Evolutionary conservation across 2,797 vertebrate species (phyloP), one percentile per base, ranked within the genome.

Genomic region (Hoplostethus mediterraneus): DNA sequence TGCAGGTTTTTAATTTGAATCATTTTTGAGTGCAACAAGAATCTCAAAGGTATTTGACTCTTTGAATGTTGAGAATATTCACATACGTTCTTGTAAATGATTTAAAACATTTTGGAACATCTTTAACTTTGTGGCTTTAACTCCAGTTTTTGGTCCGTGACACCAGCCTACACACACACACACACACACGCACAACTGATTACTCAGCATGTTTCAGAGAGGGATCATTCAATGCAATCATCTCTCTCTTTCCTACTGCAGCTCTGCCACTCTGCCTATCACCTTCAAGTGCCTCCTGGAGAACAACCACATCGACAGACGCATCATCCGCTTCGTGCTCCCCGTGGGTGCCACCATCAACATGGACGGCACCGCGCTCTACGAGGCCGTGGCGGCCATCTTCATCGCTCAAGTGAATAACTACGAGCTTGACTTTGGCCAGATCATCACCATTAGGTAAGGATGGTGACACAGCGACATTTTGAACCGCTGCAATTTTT

Each of bases 371-470:
- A 99, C 98, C 0, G 98, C 98, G 0, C 95, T 99, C 48, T 99
- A 99, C 0, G 98, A 99, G 91, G 98, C 97, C 0, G 97, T 99
- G 87, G 97, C 97, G 0, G 97, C 98, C 87, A 99, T 99, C 87
- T 99, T 99, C 77, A 99, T 99, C 0, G 98, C 98, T n/a, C 98
- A 99, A 89, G 98, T 99, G 60, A 99, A 99, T 91, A 99, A 98
- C 86, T 98, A 98, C 0, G 97, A 99, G 82, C 95, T 99, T 31
- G 97, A 99, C 90, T 98, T 99, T 0, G 98, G 98, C 13, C 98
- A 99, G 92, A 98, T 99, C 89, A 97, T 99, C 73, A 99, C 97
- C 13, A 98, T 99, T 68, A 99, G 97, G 97, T 97, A 89, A 71
- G 67, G 0, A 25, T n/a, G 0, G 48, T 16, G 45, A 55, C 17